Conservation (phyloP, 1,140 invertebrate species). For the Phthorimaea operculella region DNA sequence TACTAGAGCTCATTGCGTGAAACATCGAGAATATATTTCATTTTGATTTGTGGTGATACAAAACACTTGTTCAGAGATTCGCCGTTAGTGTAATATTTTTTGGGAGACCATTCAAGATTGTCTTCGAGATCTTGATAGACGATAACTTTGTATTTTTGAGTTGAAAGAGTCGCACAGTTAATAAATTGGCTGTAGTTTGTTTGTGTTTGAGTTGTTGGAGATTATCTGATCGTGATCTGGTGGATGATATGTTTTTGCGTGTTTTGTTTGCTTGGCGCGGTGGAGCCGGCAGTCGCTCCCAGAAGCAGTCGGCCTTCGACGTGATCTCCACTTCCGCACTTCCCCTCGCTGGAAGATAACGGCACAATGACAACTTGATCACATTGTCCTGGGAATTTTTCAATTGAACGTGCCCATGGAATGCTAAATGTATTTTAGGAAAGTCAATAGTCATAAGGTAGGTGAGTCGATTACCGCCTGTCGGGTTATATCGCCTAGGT, state of each 20-base stretch:
- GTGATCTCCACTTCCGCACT: constrained; percentile 18
- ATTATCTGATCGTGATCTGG: constrained; percentile 39
- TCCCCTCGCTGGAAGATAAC: constrained; percentile 10
- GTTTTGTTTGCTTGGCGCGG: constrained; percentile 26
- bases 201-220: constrained; percentile 27
- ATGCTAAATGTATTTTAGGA: too few species aligned
- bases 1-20: constrained; percentile 39
- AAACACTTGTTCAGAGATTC: constrained; percentile 26
- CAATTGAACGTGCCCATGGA: too few species aligned
- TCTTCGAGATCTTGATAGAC: constrained; percentile 9
- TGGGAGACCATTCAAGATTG: constrained; percentile 16
- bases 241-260: constrained; percentile 21
- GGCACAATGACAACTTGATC: constrained; percentile 1
- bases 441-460: too few species aligned
- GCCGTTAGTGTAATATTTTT: constrained; percentile 30
- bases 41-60: constrained; percentile 45
- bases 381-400: not conserved
- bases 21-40: constrained; percentile 43
- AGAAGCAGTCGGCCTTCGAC: constrained; percentile 17
- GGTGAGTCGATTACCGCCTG: too few species aligned
- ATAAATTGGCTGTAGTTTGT: constrained; percentile 11
- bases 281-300: constrained; percentile 9
- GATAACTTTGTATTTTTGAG: constrained; percentile 4
- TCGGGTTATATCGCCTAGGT: too few species aligned
- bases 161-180: not conserved